These are phyloP conservation scores for Rhorus exstirpatorius DNA, from an alignment of 2,888 invertebrate genomes.

Conservation along the genomic window DNA sequence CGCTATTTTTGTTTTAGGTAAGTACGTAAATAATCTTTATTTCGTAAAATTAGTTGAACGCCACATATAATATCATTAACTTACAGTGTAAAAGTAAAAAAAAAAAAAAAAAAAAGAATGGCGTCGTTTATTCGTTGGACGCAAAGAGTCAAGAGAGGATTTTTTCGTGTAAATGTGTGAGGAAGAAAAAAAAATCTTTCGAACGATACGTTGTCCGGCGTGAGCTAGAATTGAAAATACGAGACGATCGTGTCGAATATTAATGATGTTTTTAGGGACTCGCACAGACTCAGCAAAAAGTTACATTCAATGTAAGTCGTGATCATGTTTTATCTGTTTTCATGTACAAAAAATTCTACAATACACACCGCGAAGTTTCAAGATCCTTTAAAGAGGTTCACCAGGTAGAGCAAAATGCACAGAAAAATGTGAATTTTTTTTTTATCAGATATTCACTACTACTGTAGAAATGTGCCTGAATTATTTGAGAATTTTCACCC, in stretches of 20 bases:
- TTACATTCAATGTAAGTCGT: background rate
- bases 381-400: too few relatives aligned
- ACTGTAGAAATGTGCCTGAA: too few relatives aligned
- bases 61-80: constrained; percentile 46
- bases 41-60: constrained; percentile 64
- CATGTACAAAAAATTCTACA: background rate
- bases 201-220: constrained; percentile 7
- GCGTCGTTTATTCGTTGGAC: constrained; percentile 20
- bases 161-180: constrained; percentile 3
- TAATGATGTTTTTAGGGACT: too few relatives aligned
- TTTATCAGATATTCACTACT: too few relatives aligned
- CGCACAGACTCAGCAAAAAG: constrained; percentile 3
- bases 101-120: too few relatives aligned
- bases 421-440: too few relatives aligned
- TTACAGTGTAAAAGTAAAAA: constrained; percentile 33
- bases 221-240: background rate
- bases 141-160: background rate
- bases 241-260: too few relatives aligned
- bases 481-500: too few relatives aligned
- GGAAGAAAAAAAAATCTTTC: background rate
- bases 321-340: too few relatives aligned
- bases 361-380: background rate
- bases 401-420: too few relatives aligned
- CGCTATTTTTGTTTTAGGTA: constrained; percentile 32
- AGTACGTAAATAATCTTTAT: constrained; percentile 66